Percentiles rank a stretch among this genome's conserved stretches.
Conservation (phyloP, 2,888 invertebrate genomes). For the Volucella inflata region DNA sequence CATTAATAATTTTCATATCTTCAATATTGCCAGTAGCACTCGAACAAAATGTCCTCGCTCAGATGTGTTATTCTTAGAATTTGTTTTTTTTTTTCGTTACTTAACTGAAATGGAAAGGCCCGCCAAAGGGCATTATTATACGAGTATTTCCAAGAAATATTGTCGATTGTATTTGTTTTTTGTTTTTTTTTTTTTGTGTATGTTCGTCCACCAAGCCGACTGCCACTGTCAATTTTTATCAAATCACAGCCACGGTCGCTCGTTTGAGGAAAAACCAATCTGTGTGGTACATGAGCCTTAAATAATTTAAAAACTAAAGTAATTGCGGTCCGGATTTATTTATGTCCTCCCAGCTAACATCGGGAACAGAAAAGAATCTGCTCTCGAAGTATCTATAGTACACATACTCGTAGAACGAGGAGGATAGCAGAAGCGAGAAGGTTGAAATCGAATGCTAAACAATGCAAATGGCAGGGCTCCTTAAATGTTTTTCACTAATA, state of each 20-base stretch:
- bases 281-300: slow-evolving; percentile 58
- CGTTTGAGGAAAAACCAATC: slow-evolving; percentile 51
- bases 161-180: slow-evolving; percentile 7
- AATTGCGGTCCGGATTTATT: slow-evolving; percentile 66
- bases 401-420: background rate
- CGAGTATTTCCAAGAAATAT: background rate
- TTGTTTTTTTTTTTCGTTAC: background rate
- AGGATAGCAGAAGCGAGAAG: background rate
- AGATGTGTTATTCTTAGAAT: background rate
- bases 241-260: slow-evolving; percentile 44
- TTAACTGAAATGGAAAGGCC: background rate
- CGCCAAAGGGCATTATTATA: slow-evolving; percentile 1
- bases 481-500: slow-evolving; percentile 68
- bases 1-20: slow-evolving; percentile 40
- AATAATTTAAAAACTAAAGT: slow-evolving; percentile 71
- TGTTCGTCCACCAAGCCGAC: background rate
- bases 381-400: slow-evolving; percentile 3
- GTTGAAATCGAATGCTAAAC: slow-evolving; percentile 40
- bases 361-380: slow-evolving; percentile 11
- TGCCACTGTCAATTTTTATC: slow-evolving; percentile 27
- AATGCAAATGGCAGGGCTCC: slow-evolving; percentile 60
- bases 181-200: too few relatives aligned
- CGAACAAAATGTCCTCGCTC: background rate
- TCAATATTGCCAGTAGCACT: background rate
- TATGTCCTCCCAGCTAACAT: slow-evolving; percentile 26